Base-by-base conservation (phyloP, 2,113 vertebrate genomes). In the Cathartes aura region DNA sequence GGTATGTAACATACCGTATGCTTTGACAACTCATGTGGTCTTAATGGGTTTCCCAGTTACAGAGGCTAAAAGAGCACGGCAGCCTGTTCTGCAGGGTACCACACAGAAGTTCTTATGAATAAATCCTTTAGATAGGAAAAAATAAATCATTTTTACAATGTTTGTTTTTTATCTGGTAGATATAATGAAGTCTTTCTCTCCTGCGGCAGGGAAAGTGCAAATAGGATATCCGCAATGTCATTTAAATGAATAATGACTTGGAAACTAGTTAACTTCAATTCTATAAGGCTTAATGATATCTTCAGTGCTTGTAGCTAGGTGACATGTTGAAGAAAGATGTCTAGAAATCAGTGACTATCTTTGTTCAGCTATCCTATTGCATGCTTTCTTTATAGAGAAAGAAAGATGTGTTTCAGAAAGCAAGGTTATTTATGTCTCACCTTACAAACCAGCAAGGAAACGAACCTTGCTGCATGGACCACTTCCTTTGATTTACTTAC, bases 1-100 rank as follows among this genome's bases (percentile, higher is more conserved):
- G 7, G 88, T 84, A 71, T 76, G 50, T 55, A 74, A 96, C 86
- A 87, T 67, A 97, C 55, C 0, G 2, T 92, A 71, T 63, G 56
- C 92, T 92, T 95, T 95, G 90, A 97, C 94, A 92, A 93, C 97
- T 95, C 96, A 97, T 96, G 95, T 84, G 96, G 92, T 96, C 95
- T 84, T 97, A 95, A 97, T 96, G 94, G 88, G 50, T 96, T 97
- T 95, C 92, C 80, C 95, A 97, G 94, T 75, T 84, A 92, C 82
- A 93, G 88, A 89, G 55, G 63, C 86, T 96, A 88, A 92, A 97
- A 94, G 80, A 96, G 85, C 90, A 96, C 93, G 67, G n/a, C 75
- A 92, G 92, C 26, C 50, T 92, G 88, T 95, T 90, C 96, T 85
- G 53, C 70, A 87, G 48, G 70, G 53, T 93, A 71, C 92, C 75